Evolutionary conservation across 2,113 vertebrate species (phyloP).

Genomic region (Lepus timidus): DNA sequence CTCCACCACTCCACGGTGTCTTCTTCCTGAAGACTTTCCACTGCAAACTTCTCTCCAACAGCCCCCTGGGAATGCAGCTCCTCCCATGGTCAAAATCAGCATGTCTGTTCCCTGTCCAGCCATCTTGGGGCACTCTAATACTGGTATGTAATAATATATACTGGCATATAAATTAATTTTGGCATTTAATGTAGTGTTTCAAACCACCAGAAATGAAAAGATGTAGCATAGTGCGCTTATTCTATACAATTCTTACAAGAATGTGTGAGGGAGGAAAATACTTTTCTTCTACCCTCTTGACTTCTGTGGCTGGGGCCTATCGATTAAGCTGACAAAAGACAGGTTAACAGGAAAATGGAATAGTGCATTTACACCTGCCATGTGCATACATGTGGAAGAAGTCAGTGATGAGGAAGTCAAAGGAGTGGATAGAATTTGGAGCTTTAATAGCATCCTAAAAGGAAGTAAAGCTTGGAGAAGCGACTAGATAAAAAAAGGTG

Average conservation of each 20-base stretch:
- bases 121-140: too few species aligned
- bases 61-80: too few species aligned
- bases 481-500: neutral
- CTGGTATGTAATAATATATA: too few species aligned
- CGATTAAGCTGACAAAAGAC: neutral
- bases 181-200: conserved; percentile 78
- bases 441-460: neutral
- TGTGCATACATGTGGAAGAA: neutral
- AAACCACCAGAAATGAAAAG: conserved; percentile 71
- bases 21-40: too few species aligned
- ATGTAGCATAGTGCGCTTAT: neutral
- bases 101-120: too few species aligned
- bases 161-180: neutral
- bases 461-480: neutral
- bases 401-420: neutral
- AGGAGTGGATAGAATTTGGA: neutral
- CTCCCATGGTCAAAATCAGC: too few species aligned
- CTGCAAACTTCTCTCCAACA: too few species aligned
- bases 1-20: too few species aligned
- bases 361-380: too few species aligned
- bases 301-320: neutral
- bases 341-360: neutral
- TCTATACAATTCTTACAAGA: conserved; percentile 44
- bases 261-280: neutral
- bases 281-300: neutral